phyloP scores from a whole-genome alignment of 2,113 vertebrate genomes.

The Tyto alba region DNA sequence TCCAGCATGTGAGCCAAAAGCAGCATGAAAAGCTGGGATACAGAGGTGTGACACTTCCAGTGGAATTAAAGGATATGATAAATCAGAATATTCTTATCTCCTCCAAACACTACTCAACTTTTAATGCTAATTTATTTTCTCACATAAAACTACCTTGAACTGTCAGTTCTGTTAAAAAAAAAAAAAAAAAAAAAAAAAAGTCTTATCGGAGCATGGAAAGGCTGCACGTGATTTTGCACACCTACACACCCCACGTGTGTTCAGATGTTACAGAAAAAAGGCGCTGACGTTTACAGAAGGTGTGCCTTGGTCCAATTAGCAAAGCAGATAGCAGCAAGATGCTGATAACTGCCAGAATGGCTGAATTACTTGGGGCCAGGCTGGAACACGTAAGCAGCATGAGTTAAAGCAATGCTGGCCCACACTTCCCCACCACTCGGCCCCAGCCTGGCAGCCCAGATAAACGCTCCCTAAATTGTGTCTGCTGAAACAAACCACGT shows the following conservation, averaged over 20 bases:
- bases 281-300: background rate
- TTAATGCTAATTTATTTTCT: background rate
- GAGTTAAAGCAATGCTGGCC: background rate
- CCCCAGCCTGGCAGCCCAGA: background rate
- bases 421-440: fast-evolving
- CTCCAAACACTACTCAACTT: background rate
- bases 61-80: background rate
- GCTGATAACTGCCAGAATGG: background rate
- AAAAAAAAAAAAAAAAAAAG: background rate
- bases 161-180: background rate
- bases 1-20: fast-evolving
- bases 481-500: background rate
- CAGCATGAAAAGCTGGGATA: background rate
- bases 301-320: background rate
- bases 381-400: fast-evolving
- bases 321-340: background rate
- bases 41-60: fast-evolving
- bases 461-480: background rate
- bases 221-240: background rate
- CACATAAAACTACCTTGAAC: background rate
- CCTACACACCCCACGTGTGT: fast-evolving
- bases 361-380: fast-evolving
- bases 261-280: background rate
- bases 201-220: background rate
- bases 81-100: background rate